Base-by-base conservation (phyloP, 1,140 invertebrate genomes). In the Aphis craccivora region DNA sequence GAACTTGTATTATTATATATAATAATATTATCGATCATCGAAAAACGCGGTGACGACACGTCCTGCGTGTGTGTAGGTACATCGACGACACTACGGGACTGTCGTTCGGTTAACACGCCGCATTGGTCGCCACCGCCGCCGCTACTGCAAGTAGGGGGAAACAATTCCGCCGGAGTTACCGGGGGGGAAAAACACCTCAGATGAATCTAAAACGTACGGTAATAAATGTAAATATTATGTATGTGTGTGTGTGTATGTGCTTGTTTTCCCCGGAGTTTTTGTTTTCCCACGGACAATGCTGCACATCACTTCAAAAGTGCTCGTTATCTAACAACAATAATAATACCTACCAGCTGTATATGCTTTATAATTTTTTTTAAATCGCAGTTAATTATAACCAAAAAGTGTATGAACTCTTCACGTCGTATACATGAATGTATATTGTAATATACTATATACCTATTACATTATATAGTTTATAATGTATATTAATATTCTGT, bases 211-310 rank as follows among this genome's bases (percentile, higher is more conserved):
- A 23, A 9, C 23, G 23, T 18, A 43, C 2, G 8, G 40, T 30
- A 45, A 86, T 45, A 84, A 8, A 83, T 30, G 23, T 60, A 60
- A 30, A 25, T 55, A n/a, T 81, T 76, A 35, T n/a, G 5, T n/a
- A 14, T 9, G 14, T 45, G 14, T 76, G 40, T 40, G 5, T 86
- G 23, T 7, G 25, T 11, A 40, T 40, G 83, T 25, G 48, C 37
- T 45, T 22, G 43, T n/a, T 87, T 87, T 48, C 18, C 43, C 30
- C 45, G 30, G 45, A 30, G 30, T 25, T 48, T 89, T 89, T n/a
- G 37, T 40, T 91, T 91, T 91, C 90, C 43, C 90, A 76, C 90
- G 55, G 55, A 91, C 90, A 91, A 91, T 91, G 55, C 37, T n/a
- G 40, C 90, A 51, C 90, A 40, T 40, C 37, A 45, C 37, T 20